These are phyloP conservation scores for Zaprionus gabonicus DNA, from an alignment of 1,140 invertebrate genomes.

Conservation along the genomic window DNA sequence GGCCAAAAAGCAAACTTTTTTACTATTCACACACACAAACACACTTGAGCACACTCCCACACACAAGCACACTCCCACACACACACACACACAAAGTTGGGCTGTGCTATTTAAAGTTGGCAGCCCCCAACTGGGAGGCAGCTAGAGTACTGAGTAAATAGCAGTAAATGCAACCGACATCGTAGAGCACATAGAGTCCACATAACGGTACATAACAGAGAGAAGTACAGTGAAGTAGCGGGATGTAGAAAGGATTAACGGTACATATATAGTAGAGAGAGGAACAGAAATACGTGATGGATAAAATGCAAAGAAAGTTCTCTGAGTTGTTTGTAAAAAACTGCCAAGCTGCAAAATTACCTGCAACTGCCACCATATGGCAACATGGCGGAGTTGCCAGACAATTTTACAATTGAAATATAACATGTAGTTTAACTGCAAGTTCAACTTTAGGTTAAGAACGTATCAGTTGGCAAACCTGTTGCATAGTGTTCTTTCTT, in stretches of 20 bases:
- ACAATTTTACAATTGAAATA: background rate
- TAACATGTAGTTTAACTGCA: background rate
- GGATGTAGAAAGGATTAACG: background rate
- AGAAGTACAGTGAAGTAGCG: background rate
- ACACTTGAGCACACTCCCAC: conserved; percentile 10
- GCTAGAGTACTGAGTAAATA: conserved; percentile 37
- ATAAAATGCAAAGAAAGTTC: too few species aligned
- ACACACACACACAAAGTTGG: conserved; percentile 23
- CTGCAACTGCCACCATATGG: too few species aligned
- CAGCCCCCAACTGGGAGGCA: background rate
- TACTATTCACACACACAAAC: conserved; percentile 20
- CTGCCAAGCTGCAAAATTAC: too few species aligned
- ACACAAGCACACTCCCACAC: conserved; percentile 17
- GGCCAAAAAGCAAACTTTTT: conserved; percentile 32
- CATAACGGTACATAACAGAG: background rate
- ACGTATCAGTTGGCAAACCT: too few species aligned
- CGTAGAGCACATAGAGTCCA: background rate
- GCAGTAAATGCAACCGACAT: conserved; percentile 41
- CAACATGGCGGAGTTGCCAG: too few species aligned
- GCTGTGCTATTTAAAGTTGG: conserved; percentile 46
- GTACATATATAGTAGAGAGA: background rate
- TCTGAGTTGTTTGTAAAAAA: too few species aligned
- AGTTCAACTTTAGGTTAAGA: background rate
- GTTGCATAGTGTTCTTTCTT: too few species aligned
- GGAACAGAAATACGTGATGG: background rate